Percentiles rank a stretch among this genome's conserved stretches.
These are phyloP conservation scores for Caretta caretta DNA, from an alignment of 2,113 vertebrate genomes.

Conservation along the genomic window DNA sequence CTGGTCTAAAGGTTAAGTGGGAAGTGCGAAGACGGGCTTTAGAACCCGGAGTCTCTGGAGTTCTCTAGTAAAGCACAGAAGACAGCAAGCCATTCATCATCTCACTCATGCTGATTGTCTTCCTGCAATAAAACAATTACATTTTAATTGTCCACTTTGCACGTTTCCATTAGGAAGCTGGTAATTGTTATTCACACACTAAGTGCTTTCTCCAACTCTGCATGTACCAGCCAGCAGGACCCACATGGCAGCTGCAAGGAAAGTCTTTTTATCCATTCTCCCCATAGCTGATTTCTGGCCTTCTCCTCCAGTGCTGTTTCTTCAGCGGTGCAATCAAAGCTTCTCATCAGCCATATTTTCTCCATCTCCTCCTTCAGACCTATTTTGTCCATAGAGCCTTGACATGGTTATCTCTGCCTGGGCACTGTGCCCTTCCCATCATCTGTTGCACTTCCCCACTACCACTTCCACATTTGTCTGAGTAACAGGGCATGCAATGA, in stretches of 20 bases:
- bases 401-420: background rate
- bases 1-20: background rate
- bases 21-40: constrained; percentile 5
- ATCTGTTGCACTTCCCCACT: background rate
- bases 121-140: background rate
- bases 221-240: background rate
- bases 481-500: background rate
- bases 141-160: constrained; percentile 1
- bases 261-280: background rate
- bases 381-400: background rate
- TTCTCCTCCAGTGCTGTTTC: background rate
- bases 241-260: background rate
- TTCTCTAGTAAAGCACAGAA: background rate
- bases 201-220: background rate
- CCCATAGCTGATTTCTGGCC: background rate
- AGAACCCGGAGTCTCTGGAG: background rate
- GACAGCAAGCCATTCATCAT: background rate
- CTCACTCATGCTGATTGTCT: background rate
- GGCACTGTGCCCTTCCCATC: background rate
- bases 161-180: background rate
- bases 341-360: background rate
- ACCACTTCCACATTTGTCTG: background rate
- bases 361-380: background rate
- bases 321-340: background rate
- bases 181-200: background rate